A percentile compares a stretch with the other conserved stretches of the same genome.
Evolutionary conservation across 2,113 vertebrate genomes (phyloP).

Genomic region (Electrona antarctica): DNA sequence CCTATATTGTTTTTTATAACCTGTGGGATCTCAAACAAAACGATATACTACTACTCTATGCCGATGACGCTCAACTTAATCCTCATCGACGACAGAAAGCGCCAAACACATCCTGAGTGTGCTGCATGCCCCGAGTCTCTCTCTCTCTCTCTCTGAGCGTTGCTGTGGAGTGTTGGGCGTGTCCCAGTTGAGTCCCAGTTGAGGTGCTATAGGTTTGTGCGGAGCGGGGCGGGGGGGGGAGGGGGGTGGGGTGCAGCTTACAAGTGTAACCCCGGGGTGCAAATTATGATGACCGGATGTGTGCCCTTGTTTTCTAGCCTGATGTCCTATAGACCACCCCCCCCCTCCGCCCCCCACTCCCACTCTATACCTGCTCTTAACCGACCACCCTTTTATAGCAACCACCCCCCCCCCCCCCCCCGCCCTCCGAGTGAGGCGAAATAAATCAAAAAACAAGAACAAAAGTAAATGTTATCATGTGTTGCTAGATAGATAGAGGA

Average conservation of each 20-base stretch:
- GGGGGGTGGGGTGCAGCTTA: slow-evolving; percentile 7
- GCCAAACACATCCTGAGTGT: slow-evolving; percentile 55
- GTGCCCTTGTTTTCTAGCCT: slow-evolving; percentile 97
- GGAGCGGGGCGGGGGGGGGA: not conserved
- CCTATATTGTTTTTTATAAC: slow-evolving; percentile 50
- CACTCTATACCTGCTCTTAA: slow-evolving; percentile 87
- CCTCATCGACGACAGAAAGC: slow-evolving; percentile 38
- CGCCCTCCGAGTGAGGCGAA: slow-evolving; percentile 48
- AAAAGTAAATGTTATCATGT: slow-evolving; percentile 93
- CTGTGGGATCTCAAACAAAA: slow-evolving; percentile 36
- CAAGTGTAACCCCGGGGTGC: slow-evolving; percentile 40
- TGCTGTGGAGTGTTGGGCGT: slow-evolving; percentile 44
- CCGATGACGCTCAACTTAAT: slow-evolving; percentile 39
- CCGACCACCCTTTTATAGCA: slow-evolving; percentile 87
- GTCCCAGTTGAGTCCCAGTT: slow-evolving; percentile 38
- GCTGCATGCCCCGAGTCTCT: slow-evolving; percentile 64
- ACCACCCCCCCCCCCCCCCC: slow-evolving; percentile 72
- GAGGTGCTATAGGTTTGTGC: slow-evolving; percentile 23
- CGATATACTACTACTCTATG: slow-evolving; percentile 11
- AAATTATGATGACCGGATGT: slow-evolving; percentile 86
- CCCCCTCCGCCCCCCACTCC: slow-evolving; percentile 27
- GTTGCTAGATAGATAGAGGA: slow-evolving; percentile 91
- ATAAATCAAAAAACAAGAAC: slow-evolving; percentile 61
- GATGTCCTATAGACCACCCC: slow-evolving; percentile 93
- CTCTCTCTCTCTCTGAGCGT: slow-evolving; percentile 35